These are phyloP conservation scores for Mellivora capensis DNA, from an alignment of 2,113 vertebrate species.

Conservation along the genomic window DNA sequence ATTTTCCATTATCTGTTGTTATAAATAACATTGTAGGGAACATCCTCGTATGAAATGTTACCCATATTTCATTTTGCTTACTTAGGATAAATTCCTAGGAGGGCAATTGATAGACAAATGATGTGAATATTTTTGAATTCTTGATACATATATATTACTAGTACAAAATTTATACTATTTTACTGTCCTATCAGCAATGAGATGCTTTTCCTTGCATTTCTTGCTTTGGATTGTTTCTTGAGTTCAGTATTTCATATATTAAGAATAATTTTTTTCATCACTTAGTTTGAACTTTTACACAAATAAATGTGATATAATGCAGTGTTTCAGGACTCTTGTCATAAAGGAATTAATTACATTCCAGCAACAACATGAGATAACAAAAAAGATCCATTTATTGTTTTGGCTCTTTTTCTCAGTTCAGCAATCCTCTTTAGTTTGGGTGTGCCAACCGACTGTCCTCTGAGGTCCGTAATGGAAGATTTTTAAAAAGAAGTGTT, in stretches of 20 bases:
- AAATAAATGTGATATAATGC: background rate
- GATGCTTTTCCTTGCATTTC: conserved; percentile 31
- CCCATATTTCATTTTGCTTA: background rate
- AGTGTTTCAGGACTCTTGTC: background rate
- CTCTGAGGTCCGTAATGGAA: background rate
- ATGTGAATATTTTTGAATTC: background rate
- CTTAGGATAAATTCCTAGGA: background rate
- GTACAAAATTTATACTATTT: background rate
- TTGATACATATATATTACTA: background rate
- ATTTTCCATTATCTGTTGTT: background rate
- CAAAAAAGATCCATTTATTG: conserved; percentile 28
- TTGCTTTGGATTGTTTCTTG: conserved; percentile 27
- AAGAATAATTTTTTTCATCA: background rate
- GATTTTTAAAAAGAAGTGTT: background rate
- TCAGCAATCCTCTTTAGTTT: conserved; percentile 41
- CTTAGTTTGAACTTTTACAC: background rate
- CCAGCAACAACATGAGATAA: background rate
- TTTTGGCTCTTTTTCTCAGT: conserved; percentile 39
- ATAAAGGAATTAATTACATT: conserved; percentile 48
- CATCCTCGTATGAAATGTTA: conserved; percentile 14
- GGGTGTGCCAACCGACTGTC: background rate
- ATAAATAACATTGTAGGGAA: background rate
- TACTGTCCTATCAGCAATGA: background rate
- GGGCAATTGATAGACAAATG: background rate
- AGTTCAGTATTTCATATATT: conserved; percentile 33